Evolutionary conservation across 2,888 invertebrate genomes (phyloP).

Genomic region (Axea sp.): DNA sequence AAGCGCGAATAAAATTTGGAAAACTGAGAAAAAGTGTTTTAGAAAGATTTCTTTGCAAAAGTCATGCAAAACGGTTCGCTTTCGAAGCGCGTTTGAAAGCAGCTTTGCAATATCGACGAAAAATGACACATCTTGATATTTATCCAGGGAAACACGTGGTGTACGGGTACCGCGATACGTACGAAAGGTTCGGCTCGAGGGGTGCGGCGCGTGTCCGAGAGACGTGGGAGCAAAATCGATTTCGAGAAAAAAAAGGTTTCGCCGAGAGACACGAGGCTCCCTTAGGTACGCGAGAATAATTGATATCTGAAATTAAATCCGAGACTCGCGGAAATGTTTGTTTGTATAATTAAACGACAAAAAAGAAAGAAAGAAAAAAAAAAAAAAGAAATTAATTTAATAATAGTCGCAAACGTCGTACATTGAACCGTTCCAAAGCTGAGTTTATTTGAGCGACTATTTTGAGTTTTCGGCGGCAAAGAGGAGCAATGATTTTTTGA

Average conservation of each 20-base stretch:
- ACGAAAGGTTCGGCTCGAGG: conserved; percentile 48
- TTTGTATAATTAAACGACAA: no score
- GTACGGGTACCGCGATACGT: conserved; percentile 31
- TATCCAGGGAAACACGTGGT: conserved; percentile 17
- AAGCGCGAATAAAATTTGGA: no score
- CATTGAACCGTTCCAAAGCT: not conserved
- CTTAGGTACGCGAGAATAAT: conserved; percentile 4
- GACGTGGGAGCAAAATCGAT: conserved; percentile 47
- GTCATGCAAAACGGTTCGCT: no score
- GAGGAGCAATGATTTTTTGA: conserved; percentile 27
- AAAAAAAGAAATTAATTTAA: no score
- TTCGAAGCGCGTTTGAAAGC: no score
- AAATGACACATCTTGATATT: conserved; percentile 13
- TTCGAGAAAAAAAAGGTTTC: conserved; percentile 29
- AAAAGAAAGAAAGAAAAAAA: no score
- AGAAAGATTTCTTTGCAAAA: no score
- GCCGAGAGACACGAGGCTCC: no score
- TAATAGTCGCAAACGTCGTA: no score
- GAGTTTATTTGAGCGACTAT: conserved; percentile 16
- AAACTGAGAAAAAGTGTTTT: no score
- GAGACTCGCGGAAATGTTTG: no score
- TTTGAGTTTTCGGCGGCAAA: conserved; percentile 15
- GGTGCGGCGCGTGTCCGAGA: conserved; percentile 41
- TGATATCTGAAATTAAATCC: conserved; percentile 26
- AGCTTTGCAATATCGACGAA: conserved; percentile 1